Evolutionary conservation across 2,113 vertebrate genomes (phyloP), one percentile per base, ranked within the genome.

Genomic region (Anas platyrhynchos): DNA sequence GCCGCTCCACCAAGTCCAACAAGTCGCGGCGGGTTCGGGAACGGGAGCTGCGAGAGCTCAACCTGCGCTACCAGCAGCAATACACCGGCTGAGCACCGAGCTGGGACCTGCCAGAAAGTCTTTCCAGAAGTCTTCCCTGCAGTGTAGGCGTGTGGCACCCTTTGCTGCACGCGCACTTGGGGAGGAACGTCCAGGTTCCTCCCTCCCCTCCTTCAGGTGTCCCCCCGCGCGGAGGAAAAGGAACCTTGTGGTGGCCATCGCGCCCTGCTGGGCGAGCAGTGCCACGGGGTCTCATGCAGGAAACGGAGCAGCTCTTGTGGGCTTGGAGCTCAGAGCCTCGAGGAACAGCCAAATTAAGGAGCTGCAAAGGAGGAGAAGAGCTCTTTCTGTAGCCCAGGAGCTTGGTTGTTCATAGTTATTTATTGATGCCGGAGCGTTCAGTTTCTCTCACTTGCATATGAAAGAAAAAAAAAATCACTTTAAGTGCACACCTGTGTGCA

Each of bases 61-160:
- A 99, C 97, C 98, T 99, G 48, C 99, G 99, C 67, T 99, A 99
- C 92, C 99, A 99, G 98, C 99, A 99, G 96, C 99, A 99, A 91
- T 99, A 99, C 95, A 99, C 99, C 5, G 99, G 98, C 96, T 99
- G 98, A 99, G 86, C 58, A 9, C 36, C 5, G 17, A 7, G 9
- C 67, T 29, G 71, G 69, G 55, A 27, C 16, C 20, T 32, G 29
- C 80, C 56, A 2, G n/a, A 34, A 34, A 23, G 8, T 48, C 88
- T 62, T 82, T 56, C 83, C 85, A n/a, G 29, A 6, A 36, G 67
- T 25, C 62, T 48, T 21, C 83, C 65, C 71, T 55, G 74, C 1
- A 1, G 62, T 6, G 56, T 13, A 36, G 91, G 41, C 25, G 67
- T 36, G 89, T 69, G 25, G 65, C 48, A 31, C 16, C 44, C 36